Conservation (phyloP, 2,797 vertebrate genomes). For the Myotis findleyi region DNA sequence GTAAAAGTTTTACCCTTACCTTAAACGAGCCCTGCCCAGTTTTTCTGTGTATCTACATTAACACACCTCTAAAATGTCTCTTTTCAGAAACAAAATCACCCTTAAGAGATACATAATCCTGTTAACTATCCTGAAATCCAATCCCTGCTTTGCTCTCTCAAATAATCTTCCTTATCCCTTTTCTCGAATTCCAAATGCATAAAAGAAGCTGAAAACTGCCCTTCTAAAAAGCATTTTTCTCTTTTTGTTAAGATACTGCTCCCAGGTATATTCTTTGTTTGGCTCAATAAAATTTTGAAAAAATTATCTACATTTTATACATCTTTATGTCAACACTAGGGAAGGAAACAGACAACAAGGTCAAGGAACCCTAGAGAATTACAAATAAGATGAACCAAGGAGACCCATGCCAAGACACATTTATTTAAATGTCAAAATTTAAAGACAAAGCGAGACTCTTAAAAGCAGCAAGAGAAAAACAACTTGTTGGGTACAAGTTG, state of each 20-base stretch:
- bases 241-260: neutral
- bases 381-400: too few relatives aligned
- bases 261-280: neutral
- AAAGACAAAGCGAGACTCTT: neutral
- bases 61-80: neutral
- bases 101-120: neutral
- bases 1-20: too few relatives aligned
- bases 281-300: neutral
- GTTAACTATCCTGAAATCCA: too few relatives aligned
- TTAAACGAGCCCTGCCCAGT: neutral
- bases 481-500: neutral
- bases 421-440: neutral
- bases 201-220: too few relatives aligned
- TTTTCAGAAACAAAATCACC: neutral
- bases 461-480: conserved; percentile 6
- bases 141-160: too few relatives aligned
- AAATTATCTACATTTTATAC: neutral
- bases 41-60: neutral
- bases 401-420: neutral
- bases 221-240: neutral
- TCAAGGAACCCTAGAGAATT: neutral
- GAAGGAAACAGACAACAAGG: neutral
- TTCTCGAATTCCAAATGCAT: too few relatives aligned
- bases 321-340: neutral
- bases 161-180: too few relatives aligned